A percentile compares a stretch with the other conserved stretches of the same genome.
These are phyloP conservation scores for Lamellibrachia luymesi DNA, from an alignment of 1,140 invertebrate genomes.

Conservation along the genomic window DNA sequence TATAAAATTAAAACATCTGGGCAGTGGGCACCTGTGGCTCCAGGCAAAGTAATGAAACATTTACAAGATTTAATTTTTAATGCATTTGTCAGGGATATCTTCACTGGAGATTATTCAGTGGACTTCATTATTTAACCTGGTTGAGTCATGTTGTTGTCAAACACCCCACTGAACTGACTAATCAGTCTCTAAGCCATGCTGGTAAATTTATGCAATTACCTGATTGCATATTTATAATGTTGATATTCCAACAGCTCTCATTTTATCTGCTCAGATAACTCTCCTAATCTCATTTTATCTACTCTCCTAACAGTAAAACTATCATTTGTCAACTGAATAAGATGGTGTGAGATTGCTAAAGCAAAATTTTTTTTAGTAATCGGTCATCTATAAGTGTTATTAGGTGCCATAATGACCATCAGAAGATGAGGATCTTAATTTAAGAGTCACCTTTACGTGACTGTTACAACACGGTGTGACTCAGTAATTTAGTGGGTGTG, in stretches of 20 bases:
- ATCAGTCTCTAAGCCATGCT: not conserved
- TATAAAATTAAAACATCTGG: not conserved
- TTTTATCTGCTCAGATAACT: not conserved
- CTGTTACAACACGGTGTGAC: not conserved
- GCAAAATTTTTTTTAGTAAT: not conserved
- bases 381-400: not conserved
- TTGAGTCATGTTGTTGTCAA: not conserved
- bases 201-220: not conserved
- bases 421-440: not conserved
- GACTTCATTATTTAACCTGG: not conserved
- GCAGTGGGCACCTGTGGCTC: not conserved
- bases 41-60: not conserved
- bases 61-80: not conserved
- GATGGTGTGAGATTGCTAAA: not conserved
- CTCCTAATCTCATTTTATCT: not conserved
- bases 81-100: too few relatives aligned
- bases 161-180: not conserved
- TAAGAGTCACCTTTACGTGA: not conserved
- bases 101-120: too few relatives aligned
- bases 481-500: not conserved
- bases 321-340: not conserved
- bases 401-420: not conserved
- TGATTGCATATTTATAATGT: too few relatives aligned
- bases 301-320: not conserved
- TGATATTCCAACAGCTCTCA: not conserved